Conservation (phyloP, 2,113 vertebrate genomes). For the Pachyramphus minor region DNA sequence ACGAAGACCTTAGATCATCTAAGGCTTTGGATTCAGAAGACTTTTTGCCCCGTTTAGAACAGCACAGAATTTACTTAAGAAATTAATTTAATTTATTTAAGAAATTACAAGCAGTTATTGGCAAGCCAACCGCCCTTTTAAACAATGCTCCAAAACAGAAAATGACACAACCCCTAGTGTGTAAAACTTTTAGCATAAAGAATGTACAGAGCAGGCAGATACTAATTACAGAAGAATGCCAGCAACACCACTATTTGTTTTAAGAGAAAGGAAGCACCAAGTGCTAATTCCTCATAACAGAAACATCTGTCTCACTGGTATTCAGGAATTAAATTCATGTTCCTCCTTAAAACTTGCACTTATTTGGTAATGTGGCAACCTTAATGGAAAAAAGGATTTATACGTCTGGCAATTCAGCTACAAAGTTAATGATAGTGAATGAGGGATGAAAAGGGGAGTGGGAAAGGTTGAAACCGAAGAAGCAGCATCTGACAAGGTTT, state of each 20-base stretch:
- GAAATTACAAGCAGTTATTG: neutral
- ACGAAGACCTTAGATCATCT: neutral
- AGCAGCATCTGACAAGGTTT: neutral
- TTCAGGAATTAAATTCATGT: constrained; percentile 9
- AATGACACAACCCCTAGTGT: neutral
- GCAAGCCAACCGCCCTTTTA: neutral
- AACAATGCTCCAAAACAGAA: neutral
- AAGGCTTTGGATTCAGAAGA: neutral
- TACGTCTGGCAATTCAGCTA: neutral
- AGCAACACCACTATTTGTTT: neutral
- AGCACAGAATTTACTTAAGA: neutral
- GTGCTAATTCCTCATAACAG: constrained; percentile 17
- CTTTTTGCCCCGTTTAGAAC: neutral
- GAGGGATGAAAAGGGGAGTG: neutral
- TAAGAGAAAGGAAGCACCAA: neutral
- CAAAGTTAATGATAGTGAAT: neutral
- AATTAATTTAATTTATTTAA: neutral
- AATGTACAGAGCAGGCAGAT: neutral
- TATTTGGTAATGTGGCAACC: constrained; percentile 35
- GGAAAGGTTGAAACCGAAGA: constrained; percentile 11
- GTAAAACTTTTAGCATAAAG: neutral
- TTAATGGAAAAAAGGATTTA: constrained; percentile 41
- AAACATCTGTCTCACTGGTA: constrained; percentile 34
- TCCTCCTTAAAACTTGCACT: constrained; percentile 16
- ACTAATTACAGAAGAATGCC: neutral